Conservation (phyloP, 2,888 invertebrate species). For the Tubulanus polymorphus region DNA sequence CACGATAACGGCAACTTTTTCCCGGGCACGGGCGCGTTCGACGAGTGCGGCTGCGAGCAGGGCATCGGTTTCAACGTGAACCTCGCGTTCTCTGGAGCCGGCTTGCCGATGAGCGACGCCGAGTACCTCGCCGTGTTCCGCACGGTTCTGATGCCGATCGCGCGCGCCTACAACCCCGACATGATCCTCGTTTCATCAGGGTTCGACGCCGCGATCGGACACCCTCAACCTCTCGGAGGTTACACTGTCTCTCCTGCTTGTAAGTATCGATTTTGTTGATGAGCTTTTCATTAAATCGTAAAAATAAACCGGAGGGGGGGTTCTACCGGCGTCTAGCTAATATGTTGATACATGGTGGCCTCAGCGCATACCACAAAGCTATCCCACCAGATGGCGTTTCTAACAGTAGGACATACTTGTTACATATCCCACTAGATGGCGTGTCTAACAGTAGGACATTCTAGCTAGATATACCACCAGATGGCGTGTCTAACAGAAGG, state of each 20-base stretch:
- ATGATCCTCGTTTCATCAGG: constrained; percentile 95
- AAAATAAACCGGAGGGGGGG: too few species aligned
- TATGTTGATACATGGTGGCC: too few species aligned
- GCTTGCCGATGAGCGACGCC: constrained; percentile 90
- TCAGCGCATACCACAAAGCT: too few species aligned
- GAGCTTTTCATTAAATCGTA: too few species aligned
- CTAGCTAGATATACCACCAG: too few species aligned
- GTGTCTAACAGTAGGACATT: too few species aligned
- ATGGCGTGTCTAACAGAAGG: too few species aligned
- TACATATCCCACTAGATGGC: too few species aligned
- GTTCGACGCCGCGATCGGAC: constrained; percentile 94
- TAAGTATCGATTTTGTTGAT: constrained; percentile 34
- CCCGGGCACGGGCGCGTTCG: constrained; percentile 96
- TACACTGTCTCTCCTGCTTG: constrained; percentile 92
- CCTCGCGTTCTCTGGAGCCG: constrained; percentile 89
- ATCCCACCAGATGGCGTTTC: too few species aligned
- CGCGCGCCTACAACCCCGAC: constrained; percentile 75
- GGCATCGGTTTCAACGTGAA: constrained; percentile 94
- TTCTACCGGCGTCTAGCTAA: too few species aligned
- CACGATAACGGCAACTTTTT: constrained; percentile 99
- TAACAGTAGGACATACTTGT: too few species aligned
- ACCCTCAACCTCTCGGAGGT: constrained; percentile 91
- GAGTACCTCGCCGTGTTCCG: constrained; percentile 93
- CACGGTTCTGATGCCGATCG: constrained; percentile 91
- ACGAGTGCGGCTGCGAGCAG: constrained; percentile 82